These are phyloP conservation scores for Sphyrna mokarran DNA, from an alignment of 2,113 vertebrate genomes.

Conservation along the genomic window DNA sequence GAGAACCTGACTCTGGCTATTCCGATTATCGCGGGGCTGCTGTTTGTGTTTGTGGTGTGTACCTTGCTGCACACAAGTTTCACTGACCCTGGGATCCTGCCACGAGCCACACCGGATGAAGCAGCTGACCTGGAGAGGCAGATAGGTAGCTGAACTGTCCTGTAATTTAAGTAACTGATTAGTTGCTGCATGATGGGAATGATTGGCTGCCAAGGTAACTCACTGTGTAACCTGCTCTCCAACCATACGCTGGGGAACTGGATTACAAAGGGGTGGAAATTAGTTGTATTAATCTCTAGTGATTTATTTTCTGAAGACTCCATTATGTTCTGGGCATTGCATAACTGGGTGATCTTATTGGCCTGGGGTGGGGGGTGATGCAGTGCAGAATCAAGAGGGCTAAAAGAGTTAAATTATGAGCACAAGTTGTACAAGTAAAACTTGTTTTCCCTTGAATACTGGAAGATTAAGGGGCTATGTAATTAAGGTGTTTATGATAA, in stretches of 20 bases:
- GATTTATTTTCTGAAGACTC: too few relatives aligned
- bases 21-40: conserved; percentile 77
- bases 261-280: background rate
- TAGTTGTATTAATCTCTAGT: background rate
- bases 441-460: background rate
- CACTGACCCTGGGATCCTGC: conserved; percentile 88
- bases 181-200: background rate
- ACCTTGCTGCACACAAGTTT: conserved; percentile 87
- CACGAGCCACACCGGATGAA: conserved; percentile 83
- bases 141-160: conserved; percentile 66
- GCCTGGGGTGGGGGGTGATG: background rate
- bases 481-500: background rate
- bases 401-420: background rate
- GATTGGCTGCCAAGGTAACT: conserved; percentile 41
- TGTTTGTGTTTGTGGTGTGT: conserved; percentile 83
- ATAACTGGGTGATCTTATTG: background rate
- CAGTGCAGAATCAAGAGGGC: background rate
- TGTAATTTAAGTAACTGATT: background rate
- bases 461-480: background rate
- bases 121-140: conserved; percentile 83
- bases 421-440: background rate
- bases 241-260: background rate
- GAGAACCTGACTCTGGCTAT: conserved; percentile 76
- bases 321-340: too few relatives aligned
- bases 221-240: conserved; percentile 48